Evolutionary conservation across 2,888 invertebrate species (phyloP).

Genomic region (Odontothrips loti): DNA sequence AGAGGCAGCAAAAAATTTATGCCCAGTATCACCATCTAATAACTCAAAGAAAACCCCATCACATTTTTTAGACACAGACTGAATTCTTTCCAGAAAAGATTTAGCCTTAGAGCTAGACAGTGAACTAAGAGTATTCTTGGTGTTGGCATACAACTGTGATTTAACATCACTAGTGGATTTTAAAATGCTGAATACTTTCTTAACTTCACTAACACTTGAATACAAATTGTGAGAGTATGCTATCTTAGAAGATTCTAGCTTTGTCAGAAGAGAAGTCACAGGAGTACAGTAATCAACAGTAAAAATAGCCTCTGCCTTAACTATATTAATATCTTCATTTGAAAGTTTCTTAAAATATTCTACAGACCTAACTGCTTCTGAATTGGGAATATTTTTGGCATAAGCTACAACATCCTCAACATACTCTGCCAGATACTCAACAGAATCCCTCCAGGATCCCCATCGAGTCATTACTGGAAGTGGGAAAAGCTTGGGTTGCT

Average conservation of each 20-base stretch:
- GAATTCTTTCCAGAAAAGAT: background rate
- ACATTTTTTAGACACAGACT: background rate
- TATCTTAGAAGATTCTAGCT: background rate
- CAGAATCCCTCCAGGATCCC: background rate
- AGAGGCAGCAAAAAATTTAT: background rate
- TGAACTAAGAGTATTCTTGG: background rate
- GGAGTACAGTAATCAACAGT: constrained; percentile 6
- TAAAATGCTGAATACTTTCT: background rate
- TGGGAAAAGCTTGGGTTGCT: background rate
- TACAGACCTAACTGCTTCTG: background rate
- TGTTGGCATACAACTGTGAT: background rate
- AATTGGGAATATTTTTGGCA: background rate
- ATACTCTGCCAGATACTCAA: background rate
- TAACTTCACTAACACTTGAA: background rate
- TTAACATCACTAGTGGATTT: background rate
- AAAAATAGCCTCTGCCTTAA: background rate
- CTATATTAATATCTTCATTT: background rate
- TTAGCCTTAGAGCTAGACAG: background rate
- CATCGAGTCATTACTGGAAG: background rate
- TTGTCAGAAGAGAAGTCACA: background rate
- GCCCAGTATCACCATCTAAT: background rate
- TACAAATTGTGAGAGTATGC: background rate
- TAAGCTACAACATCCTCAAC: background rate
- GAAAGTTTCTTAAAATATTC: background rate
- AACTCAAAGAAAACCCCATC: background rate